Base-by-base conservation (phyloP, 1,140 invertebrate genomes). In the Pemphigus obesinymphae region DNA sequence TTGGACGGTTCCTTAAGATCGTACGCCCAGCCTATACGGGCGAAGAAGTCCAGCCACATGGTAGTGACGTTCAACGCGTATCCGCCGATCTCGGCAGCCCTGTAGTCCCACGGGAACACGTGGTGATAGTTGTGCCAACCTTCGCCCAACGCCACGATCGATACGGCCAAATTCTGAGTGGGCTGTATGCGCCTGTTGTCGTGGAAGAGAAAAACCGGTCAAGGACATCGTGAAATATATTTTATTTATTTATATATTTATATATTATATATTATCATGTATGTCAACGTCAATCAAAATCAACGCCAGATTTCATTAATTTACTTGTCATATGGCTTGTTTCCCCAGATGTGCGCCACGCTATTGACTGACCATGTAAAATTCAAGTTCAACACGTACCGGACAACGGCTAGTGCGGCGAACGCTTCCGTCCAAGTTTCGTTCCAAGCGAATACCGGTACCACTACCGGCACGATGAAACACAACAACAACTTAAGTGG, bases 281-380 rank as follows among this genome's bases (percentile, higher is more conserved):
- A n/a, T 23, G 50, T 20, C 5, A 48, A 3, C 20, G 45, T 48
- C 11, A 26, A 26, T 26, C 11, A 1, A 13, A 13, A 58, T 1
- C 53, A n/a, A 58, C 53, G 23, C 23, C 23, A 23, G 29, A 15
- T 2, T 34, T 45, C 6, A 13, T 45, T 70, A 34, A 89, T 86
- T 89, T 89, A 89, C 92, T 89, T 87, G 86, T 95, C 93, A 86
- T 95, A 97, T 0, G 95, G 95, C 84, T 91, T 91, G 84, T 90
- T 90, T 37, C 95, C 95, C 88, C 90, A 94, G 83, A 94, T 89
- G 85, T 96, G 95, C 29, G 95, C 95, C 81, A 92, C 91, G 85
- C 93, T 94, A 87, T 98, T 98, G 43, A 98, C 96, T 8, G 92
- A 88, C 93, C 96, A 97, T 17, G 96, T 97, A 82, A 91, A 91